Percentiles rank a stretch among this genome's conserved stretches.
These are phyloP conservation scores for Pogoniulus pusillus DNA, from an alignment of 2,797 vertebrate species.

Conservation along the genomic window DNA sequence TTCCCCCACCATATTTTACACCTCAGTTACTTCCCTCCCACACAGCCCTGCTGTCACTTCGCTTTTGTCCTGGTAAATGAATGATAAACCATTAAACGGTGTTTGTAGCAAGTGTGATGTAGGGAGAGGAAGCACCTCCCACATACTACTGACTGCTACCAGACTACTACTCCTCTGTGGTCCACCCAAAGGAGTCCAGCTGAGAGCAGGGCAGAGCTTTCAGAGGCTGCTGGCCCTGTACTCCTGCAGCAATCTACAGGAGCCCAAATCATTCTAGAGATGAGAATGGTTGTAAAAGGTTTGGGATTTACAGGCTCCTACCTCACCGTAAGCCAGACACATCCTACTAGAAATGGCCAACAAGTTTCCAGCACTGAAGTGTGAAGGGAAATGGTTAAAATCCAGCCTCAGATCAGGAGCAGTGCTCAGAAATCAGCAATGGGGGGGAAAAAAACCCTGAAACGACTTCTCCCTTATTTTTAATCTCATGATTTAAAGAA, in stretches of 20 bases:
- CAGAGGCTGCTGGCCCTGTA: not conserved
- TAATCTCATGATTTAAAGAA: not conserved
- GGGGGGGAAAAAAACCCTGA: not conserved
- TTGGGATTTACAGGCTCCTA: not conserved
- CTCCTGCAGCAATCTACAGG: not conserved
- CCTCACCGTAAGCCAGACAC: not conserved
- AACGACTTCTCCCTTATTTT: not conserved
- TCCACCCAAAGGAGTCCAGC: not conserved
- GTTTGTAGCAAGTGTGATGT: not conserved
- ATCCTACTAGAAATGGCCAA: not conserved
- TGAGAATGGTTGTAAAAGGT: not conserved
- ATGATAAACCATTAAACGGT: not conserved
- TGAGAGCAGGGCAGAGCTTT: accelerated
- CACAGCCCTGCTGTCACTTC: slow-evolving; percentile 40
- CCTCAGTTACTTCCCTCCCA: not conserved
- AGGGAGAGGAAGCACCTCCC: not conserved
- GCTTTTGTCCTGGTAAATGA: slow-evolving; percentile 19
- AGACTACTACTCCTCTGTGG: not conserved
- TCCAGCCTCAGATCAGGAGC: not conserved
- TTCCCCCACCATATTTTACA: not conserved
- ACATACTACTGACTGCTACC: not conserved
- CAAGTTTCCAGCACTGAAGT: not conserved
- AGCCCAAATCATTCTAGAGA: not conserved
- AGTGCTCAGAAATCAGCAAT: not conserved
- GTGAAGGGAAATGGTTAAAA: not conserved